Base-by-base conservation (phyloP, 2,888 invertebrate genomes). In the Prionchulus punctatus region DNA sequence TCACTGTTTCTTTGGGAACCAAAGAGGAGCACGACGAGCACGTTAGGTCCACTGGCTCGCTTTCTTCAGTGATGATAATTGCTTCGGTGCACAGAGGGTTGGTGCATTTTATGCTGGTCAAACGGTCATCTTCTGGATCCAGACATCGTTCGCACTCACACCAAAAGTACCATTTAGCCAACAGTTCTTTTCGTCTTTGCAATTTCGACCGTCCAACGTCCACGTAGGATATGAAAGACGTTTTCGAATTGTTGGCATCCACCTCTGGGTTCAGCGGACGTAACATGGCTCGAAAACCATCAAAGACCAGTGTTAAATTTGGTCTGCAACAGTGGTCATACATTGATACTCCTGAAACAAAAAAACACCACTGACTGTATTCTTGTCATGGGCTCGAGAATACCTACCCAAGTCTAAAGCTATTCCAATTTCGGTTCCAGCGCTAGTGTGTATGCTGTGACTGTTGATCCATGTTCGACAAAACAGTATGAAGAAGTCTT, bases 251-350 rank as follows among this genome's bases (percentile, higher is more conserved):
- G 31, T 55, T 56, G 23, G 59, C 60, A 23, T 62, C 55, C 18
- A 55, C 23, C 1, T 55, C 55, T n/a, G 57, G 58, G 4, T n/a
- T 15, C 28, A 57, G 48, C 4, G 54, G 55, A 27, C 54, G 48
- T 2, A 56, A 31, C 48, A 56, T 48, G 2, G 55, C 54, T 1
- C 64, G 62, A 54, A 60, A 67, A 25, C 68, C 68, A 54, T 68
- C 68, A 58, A 69, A 68, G 1, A 69, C 63, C 64, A 68, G 63
- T 1, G 66, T 61, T 47, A 63, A 62, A 42, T 65, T 67, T 21
- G 68, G 68, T 1, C 66, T 62, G 53, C 68, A 68, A 12, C 62
- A 63, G 58, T 68, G 68, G 52, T 68, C 65, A 59, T 67, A 68
- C 27, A 56, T 53, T 12, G 65, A 65, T 7, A 66, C 61, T 2